Conservation (phyloP, 2,888 invertebrate species). For the Teleiodes luculella region DNA sequence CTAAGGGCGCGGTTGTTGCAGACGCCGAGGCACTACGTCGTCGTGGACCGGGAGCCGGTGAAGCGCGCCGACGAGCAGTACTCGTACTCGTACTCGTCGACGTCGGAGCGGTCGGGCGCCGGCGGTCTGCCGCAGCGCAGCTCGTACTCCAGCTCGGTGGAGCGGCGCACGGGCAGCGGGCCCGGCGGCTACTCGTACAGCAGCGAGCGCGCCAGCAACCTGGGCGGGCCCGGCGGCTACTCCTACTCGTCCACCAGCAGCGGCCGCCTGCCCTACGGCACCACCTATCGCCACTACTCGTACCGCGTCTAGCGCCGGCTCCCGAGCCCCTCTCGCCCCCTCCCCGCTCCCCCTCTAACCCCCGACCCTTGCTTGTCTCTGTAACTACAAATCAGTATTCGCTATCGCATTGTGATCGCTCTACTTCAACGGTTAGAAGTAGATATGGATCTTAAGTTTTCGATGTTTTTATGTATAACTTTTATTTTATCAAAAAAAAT, state of each 20-base stretch:
- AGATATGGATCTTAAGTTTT: constrained; percentile 61
- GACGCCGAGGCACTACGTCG: constrained; percentile 93
- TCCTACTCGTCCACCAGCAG: constrained; percentile 88
- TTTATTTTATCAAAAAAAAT: constrained; percentile 52
- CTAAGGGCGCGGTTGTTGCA: constrained; percentile 80
- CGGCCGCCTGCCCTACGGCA: constrained; percentile 90
- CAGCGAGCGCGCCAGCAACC: constrained; percentile 85
- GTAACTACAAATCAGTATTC: constrained; percentile 69
- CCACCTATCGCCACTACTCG: constrained; percentile 90
- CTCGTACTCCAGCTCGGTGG: constrained; percentile 82
- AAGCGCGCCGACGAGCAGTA: constrained; percentile 88
- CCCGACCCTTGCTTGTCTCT: constrained; percentile 31
- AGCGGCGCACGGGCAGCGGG: constrained; percentile 83
- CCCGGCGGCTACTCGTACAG: constrained; percentile 88
- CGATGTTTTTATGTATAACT: constrained; percentile 54
- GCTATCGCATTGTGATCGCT: constrained; percentile 68
- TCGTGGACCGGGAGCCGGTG: constrained; percentile 86
- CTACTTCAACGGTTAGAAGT: constrained; percentile 65
- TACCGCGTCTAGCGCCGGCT: constrained; percentile 85
- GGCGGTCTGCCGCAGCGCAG: constrained; percentile 80
- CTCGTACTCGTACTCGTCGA: constrained; percentile 88
- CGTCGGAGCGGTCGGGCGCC: constrained; percentile 69
- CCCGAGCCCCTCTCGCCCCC: constrained; percentile 36
- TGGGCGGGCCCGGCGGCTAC: constrained; percentile 89
- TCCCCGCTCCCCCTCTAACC: constrained; percentile 38